Conservation (phyloP, 2,888 invertebrate species). For the Ctenicera cuprea region DNA sequence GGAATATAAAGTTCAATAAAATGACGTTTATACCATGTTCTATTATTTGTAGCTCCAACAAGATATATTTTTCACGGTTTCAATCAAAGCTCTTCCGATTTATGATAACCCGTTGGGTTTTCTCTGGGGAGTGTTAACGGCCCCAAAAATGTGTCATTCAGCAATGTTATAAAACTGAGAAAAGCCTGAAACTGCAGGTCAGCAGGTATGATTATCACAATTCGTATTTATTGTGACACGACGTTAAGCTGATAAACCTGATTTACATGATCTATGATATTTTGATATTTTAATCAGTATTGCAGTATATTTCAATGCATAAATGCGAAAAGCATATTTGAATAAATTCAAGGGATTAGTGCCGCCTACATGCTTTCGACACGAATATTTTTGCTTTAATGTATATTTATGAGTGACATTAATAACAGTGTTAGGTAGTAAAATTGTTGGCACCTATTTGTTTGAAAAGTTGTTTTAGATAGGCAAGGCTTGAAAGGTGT, state of each 20-base stretch:
- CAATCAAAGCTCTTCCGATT: neutral
- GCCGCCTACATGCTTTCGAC: neutral
- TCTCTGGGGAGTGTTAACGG: neutral
- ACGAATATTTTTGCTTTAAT: slow-evolving; percentile 19
- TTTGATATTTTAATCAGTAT: slow-evolving; percentile 4
- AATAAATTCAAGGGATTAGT: slow-evolving; percentile 15
- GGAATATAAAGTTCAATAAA: no score
- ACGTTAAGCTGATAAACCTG: neutral
- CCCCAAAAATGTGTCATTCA: slow-evolving; percentile 1
- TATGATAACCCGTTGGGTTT: slow-evolving; percentile 5
- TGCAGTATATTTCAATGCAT: slow-evolving; percentile 5
- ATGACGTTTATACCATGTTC: no score
- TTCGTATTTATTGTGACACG: slow-evolving; percentile 7
- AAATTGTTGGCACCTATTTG: no score
- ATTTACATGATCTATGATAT: neutral
- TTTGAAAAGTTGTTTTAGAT: no score
- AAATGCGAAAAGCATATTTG: slow-evolving; percentile 13
- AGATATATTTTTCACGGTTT: slow-evolving; percentile 1
- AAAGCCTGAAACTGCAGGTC: slow-evolving; percentile 2
- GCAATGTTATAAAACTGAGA: neutral
- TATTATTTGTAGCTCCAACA: no score
- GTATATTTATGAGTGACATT: slow-evolving; percentile 18
- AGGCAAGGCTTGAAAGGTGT: no score
- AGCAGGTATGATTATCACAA: neutral
- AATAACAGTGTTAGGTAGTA: slow-evolving; percentile 1